These are phyloP conservation scores for Clarias platycephalus DNA, from an alignment of 2,797 vertebrate genomes.

Conservation along the genomic window DNA sequence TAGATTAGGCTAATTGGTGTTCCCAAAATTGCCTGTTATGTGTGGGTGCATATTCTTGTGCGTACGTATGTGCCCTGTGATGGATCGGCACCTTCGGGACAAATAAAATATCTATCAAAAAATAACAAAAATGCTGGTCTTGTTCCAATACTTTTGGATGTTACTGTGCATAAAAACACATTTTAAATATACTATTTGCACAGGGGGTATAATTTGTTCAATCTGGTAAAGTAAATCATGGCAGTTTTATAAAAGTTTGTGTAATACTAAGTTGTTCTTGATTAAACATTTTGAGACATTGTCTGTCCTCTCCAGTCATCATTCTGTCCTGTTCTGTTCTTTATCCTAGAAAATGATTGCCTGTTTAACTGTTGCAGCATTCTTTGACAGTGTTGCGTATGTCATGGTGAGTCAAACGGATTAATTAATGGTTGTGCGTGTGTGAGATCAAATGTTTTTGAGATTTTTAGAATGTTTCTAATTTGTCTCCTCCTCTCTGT, in stretches of 20 bases:
- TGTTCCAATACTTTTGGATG: not conserved
- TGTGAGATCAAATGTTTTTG: not conserved
- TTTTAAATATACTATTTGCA: not conserved
- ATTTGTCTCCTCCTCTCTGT: not conserved
- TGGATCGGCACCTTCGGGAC: too few relatives aligned
- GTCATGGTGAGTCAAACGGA: conserved; percentile 76
- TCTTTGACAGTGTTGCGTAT: conserved; percentile 81
- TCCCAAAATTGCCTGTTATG: too few relatives aligned
- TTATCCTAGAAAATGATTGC: conserved; percentile 78
- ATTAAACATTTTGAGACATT: conserved; percentile 42
- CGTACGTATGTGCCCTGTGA: too few relatives aligned
- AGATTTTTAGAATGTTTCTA: not conserved
- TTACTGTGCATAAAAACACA: not conserved
- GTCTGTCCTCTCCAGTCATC: conserved; percentile 10
- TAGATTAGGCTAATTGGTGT: too few relatives aligned
- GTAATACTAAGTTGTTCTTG: not conserved
- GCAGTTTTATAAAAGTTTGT: not conserved
- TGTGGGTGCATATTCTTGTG: too few relatives aligned
- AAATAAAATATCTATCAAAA: too few relatives aligned
- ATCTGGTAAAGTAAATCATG: not conserved
- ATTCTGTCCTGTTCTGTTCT: not conserved
- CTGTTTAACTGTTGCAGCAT: conserved; percentile 77
- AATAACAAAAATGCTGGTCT: too few relatives aligned
- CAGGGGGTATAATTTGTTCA: not conserved
- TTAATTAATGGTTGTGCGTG: conserved; percentile 1